Evolutionary conservation across 1,140 invertebrate species (phyloP).

Genomic region (Drosophila nikananu): DNA sequence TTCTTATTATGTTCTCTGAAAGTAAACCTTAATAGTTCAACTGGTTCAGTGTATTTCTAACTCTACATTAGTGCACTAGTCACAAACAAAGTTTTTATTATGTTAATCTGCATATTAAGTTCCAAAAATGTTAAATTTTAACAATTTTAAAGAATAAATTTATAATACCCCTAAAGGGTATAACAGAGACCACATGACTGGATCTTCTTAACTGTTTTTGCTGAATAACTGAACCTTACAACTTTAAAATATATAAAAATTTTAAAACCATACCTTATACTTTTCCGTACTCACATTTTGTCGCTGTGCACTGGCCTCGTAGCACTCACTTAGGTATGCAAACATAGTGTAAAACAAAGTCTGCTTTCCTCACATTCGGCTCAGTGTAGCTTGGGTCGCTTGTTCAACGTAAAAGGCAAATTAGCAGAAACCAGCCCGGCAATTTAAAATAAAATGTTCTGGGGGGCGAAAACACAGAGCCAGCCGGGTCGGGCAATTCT

Average conservation of each 20-base stretch:
- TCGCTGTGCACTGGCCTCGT: constrained; percentile 21
- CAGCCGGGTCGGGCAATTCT: constrained; percentile 37
- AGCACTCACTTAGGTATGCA: constrained; percentile 23
- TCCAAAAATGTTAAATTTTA: no score
- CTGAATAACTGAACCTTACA: background rate
- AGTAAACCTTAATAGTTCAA: no score
- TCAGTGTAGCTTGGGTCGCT: constrained; percentile 51
- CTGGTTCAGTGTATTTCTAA: no score
- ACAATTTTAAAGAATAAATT: no score
- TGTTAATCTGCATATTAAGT: no score
- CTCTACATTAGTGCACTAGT: no score
- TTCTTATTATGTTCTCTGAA: no score
- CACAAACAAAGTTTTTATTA: no score
- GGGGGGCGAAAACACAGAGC: constrained; percentile 38
- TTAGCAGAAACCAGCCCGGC: constrained; percentile 76
- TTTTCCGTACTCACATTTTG: background rate
- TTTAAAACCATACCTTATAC: background rate
- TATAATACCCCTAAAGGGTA: no score
- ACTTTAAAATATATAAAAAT: background rate
- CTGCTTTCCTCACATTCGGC: constrained; percentile 3
- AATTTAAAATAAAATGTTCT: constrained; percentile 79
- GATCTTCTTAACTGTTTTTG: background rate
- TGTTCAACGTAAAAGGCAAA: constrained; percentile 70
- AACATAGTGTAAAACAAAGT: constrained; percentile 33
- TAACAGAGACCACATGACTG: no score